phyloP scores from a whole-genome alignment of 1,140 invertebrate genomes.

The Neotoxoptera formosana region DNA sequence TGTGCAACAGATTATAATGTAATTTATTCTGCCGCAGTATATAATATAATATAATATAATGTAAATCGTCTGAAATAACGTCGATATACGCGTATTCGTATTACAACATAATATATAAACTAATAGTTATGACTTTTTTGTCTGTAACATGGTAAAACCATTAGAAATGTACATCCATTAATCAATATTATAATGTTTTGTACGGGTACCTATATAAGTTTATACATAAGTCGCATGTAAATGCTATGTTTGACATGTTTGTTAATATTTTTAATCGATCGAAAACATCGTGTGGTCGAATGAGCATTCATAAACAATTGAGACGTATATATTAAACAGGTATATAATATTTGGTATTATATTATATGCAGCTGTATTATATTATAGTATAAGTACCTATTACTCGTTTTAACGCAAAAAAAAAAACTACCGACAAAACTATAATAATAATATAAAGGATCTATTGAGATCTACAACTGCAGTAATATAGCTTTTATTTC shows the following conservation, averaged over 20 bases:
- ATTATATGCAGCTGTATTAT: not conserved
- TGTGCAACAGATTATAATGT: not conserved
- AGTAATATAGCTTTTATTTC: not conserved
- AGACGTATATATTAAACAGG: not conserved
- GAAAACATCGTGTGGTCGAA: slow-evolving; percentile 8
- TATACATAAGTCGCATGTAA: slow-evolving; percentile 26
- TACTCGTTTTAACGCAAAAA: not conserved
- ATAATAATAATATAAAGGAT: not conserved
- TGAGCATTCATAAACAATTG: not conserved
- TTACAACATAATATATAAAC: not conserved
- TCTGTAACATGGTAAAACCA: slow-evolving; percentile 3
- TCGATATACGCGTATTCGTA: too few species aligned
- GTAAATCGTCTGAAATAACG: slow-evolving; percentile 19
- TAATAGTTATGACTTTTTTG: slow-evolving; percentile 8
- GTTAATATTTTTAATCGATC: slow-evolving; percentile 33
- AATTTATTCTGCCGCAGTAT: slow-evolving; percentile 7
- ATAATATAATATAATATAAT: too few species aligned
- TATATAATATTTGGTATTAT: not conserved
- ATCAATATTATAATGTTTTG: slow-evolving; percentile 17
- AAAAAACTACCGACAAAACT: not conserved
- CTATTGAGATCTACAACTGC: not conserved
- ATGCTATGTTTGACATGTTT: slow-evolving; percentile 29
- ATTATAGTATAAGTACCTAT: not conserved
- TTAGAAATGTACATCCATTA: not conserved
- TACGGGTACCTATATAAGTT: too few species aligned